A percentile compares a stretch with the other conserved stretches of the same genome.
Conservation (phyloP, 2,113 vertebrate species). For the Patagioenas fasciata region DNA sequence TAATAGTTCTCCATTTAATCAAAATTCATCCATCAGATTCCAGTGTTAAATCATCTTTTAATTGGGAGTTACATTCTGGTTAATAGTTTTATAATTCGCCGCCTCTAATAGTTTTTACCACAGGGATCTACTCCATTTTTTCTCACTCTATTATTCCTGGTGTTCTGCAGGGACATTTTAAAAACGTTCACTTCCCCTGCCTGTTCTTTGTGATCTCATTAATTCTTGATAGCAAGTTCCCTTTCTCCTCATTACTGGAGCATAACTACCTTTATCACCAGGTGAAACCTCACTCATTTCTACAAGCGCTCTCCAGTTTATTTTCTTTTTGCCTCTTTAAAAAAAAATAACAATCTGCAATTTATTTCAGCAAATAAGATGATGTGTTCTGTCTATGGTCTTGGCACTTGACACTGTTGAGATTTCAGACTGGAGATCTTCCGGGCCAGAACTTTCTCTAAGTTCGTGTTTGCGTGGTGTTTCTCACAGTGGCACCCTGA, state of each 20-base stretch:
- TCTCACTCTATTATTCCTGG: slow-evolving; percentile 82
- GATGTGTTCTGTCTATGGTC: background rate
- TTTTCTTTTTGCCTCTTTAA: background rate
- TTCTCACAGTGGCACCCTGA: background rate
- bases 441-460: background rate
- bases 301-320: slow-evolving; percentile 2
- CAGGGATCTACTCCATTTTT: slow-evolving; percentile 97
- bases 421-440: background rate
- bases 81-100: slow-evolving; percentile 99
- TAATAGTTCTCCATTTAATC: slow-evolving; percentile 99
- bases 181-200: slow-evolving; percentile 71
- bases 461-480: background rate
- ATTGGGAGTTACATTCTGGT: slow-evolving; percentile 99
- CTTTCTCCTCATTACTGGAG: slow-evolving; percentile 72
- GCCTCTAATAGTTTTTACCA: slow-evolving; percentile 96
- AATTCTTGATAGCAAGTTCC: slow-evolving; percentile 74
- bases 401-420: background rate
- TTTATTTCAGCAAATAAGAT: background rate
- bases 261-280: slow-evolving; percentile 54
- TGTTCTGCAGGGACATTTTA: slow-evolving; percentile 76
- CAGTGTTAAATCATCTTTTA: slow-evolving; percentile 99
- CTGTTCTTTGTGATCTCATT: slow-evolving; percentile 83
- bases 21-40: slow-evolving; percentile 99
- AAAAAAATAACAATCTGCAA: background rate
- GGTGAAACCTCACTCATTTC: slow-evolving; percentile 58